These are phyloP conservation scores for Drosophila persimilis DNA, from an alignment of 1,140 invertebrate species.

Conservation along the genomic window DNA sequence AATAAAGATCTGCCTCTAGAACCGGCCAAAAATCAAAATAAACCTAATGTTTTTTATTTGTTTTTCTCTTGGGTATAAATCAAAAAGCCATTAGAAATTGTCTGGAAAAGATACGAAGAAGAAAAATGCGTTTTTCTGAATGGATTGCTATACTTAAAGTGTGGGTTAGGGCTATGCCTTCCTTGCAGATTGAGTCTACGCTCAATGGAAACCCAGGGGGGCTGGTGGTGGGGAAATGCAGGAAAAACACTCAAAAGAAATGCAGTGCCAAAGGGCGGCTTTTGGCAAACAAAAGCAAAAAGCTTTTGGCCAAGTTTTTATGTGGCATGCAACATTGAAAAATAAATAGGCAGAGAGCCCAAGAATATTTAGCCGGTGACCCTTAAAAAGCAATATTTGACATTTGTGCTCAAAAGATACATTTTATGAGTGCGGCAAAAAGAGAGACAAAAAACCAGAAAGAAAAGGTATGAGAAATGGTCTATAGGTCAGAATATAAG, in stretches of 20 bases:
- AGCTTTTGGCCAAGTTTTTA: slow-evolving; percentile 1
- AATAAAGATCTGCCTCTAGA: slow-evolving; percentile 35
- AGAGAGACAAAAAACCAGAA: neutral
- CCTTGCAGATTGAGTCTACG: neutral
- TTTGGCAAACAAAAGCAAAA: slow-evolving; percentile 27
- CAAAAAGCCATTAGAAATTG: slow-evolving; percentile 8
- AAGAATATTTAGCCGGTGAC: slow-evolving; percentile 67
- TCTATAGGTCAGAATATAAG: neutral
- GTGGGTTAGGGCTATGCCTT: no score
- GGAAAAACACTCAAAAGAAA: slow-evolving; percentile 50
- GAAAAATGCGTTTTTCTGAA: no score
- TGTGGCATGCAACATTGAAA: slow-evolving; percentile 53
- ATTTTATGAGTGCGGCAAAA: slow-evolving; percentile 43
- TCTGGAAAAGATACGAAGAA: no score
- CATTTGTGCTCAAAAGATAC: slow-evolving; percentile 79
- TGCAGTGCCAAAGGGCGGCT: slow-evolving; percentile 38
- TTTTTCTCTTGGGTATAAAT: slow-evolving; percentile 23
- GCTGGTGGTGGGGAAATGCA: slow-evolving; percentile 1
- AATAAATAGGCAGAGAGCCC: slow-evolving; percentile 34
- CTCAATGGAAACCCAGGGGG: neutral
- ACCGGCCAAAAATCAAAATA: slow-evolving; percentile 43
- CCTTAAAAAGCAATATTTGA: slow-evolving; percentile 81
- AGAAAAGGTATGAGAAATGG: slow-evolving; percentile 10
- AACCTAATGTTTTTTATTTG: slow-evolving; percentile 21
- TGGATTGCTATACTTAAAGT: no score